Conservation (phyloP, 2,797 vertebrate genomes). For the Micrastur ruficollis region DNA sequence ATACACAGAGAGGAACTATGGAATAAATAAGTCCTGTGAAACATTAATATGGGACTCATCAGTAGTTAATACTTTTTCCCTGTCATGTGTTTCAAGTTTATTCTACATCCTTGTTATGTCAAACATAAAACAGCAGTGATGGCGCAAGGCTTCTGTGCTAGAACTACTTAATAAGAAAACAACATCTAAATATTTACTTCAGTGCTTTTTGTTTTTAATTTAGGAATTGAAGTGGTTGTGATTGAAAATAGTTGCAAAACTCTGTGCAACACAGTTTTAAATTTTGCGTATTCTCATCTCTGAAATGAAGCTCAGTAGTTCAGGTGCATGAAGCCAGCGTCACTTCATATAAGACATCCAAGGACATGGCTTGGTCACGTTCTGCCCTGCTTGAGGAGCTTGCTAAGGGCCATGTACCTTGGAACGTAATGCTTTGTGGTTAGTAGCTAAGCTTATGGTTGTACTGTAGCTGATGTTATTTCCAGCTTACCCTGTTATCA, state of each 20-base stretch:
- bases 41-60: background rate
- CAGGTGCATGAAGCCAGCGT: background rate
- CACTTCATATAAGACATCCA: accelerated
- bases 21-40: background rate
- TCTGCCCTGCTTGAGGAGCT: background rate
- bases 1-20: background rate
- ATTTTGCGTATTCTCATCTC: background rate
- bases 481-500: background rate
- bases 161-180: background rate
- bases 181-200: background rate
- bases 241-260: background rate
- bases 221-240: background rate
- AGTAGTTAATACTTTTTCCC: background rate
- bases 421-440: background rate
- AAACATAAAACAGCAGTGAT: background rate
- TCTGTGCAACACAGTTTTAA: background rate
- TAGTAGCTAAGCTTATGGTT: background rate
- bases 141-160: background rate
- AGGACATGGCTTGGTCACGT: background rate
- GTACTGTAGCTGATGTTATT: background rate
- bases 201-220: background rate
- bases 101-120: background rate
- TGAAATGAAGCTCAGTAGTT: background rate
- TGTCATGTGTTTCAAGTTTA: background rate
- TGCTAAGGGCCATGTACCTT: background rate